phyloP scores from a whole-genome alignment of 2,797 vertebrate species.

The Pitangus sulphuratus region DNA sequence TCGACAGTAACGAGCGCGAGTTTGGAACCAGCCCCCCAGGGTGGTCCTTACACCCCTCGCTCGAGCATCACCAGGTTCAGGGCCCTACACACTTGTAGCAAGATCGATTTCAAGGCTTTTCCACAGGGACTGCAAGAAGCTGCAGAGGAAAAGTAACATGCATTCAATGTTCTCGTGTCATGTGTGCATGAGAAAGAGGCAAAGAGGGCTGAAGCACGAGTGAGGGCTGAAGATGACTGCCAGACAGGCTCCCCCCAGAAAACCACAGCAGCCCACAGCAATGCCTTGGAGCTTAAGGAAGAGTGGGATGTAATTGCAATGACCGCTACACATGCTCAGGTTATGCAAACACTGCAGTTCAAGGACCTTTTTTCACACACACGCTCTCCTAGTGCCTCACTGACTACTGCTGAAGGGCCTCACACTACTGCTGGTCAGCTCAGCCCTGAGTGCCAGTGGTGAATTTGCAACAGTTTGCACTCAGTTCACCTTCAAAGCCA shows the following conservation, averaged over 20 bases:
- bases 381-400: conserved; percentile 77
- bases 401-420: conserved; percentile 83
- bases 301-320: conserved; percentile 82
- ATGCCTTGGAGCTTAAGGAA: conserved; percentile 77
- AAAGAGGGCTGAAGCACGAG: conserved; percentile 85
- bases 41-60: conserved; percentile 63
- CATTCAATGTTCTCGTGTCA: conserved; percentile 79
- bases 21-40: conserved; percentile 48
- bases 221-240: conserved; percentile 82
- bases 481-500: conserved; percentile 37
- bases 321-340: conserved; percentile 80
- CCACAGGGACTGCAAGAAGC: conserved; percentile 82
- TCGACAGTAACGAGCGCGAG: conserved; percentile 1
- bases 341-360: conserved; percentile 82
- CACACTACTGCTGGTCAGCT: conserved; percentile 72
- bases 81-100: conserved; percentile 64
- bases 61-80: conserved; percentile 67
- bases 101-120: conserved; percentile 82
- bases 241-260: conserved; percentile 78
- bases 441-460: conserved; percentile 75
- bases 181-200: conserved; percentile 86
- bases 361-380: conserved; percentile 84
- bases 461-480: neutral
- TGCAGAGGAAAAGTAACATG: conserved; percentile 83
- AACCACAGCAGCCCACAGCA: conserved; percentile 83